Evolutionary conservation across 2,113 vertebrate genomes (phyloP), one percentile per base, ranked within the genome.

Genomic region (Leptobrachium ailaonicum): DNA sequence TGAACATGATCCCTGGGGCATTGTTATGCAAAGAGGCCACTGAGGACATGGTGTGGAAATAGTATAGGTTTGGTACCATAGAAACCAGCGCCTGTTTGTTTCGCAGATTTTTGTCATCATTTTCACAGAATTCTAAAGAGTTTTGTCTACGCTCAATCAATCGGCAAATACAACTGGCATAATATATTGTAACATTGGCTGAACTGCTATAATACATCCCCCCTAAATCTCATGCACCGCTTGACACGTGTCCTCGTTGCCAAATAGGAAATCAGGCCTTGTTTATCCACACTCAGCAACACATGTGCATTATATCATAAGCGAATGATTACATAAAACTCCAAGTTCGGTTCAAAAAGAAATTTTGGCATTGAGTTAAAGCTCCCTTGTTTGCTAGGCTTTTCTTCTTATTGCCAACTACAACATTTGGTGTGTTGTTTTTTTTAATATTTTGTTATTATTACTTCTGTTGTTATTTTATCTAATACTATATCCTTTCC

Each of bases 321-420:
- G 3, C 1, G 13, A 60, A 60, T 60, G 10, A 60, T 60, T 60
- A 76, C 12, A 76, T 67, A 67, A 76, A 67, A 76, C 44, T 50
- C 62, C 42, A 62, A 56, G 41, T 47, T 40, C 44, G 66, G 44
- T 63, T 66, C 40, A 32, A 63, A 41, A 10, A 40, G 6, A 32
- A 54, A 5, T 41, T 53, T 67, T 80, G 71, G 77, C 77, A 73
- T 47, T 42, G 14, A 73, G 20, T 67, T 79, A 56, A 71, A 71
- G 45, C 11, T 32, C 40, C 40, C 77, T 79, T 79, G 60, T 72
- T 72, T 72, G 69, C 44, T 64, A 20, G 42, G 32, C 58, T 20
- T 62, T 79, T 72, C 60, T 20, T 9, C 5, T 20, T 20, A 67
- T n/a, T 73, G 47, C 71, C 72, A 67, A 77, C 45, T 60, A 69